phyloP scores from a whole-genome alignment of 1,140 invertebrate species.

The Trichogramma pretiosum region DNA sequence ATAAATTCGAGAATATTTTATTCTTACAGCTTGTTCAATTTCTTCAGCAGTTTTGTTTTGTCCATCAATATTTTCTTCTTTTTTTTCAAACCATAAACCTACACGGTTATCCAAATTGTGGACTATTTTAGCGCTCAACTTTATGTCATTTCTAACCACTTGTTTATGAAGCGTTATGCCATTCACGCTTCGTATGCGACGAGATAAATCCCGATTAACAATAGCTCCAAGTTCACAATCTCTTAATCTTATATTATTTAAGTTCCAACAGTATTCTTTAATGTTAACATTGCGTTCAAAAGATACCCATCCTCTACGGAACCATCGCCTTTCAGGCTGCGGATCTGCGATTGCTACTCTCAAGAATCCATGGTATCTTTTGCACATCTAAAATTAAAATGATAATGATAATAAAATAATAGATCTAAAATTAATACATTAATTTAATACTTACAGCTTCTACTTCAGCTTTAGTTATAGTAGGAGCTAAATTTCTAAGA shows the following conservation, averaged over 20 bases:
- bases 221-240: slow-evolving; percentile 91
- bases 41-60: slow-evolving; percentile 30
- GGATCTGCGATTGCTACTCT: slow-evolving; percentile 95
- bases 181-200: slow-evolving; percentile 85
- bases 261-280: slow-evolving; percentile 98
- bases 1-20: slow-evolving; percentile 3
- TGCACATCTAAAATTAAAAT: slow-evolving; percentile 67
- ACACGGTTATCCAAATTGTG: slow-evolving; percentile 83
- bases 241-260: slow-evolving; percentile 87
- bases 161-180: slow-evolving; percentile 86
- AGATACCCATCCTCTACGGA: slow-evolving; percentile 95
- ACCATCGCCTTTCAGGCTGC: slow-evolving; percentile 87
- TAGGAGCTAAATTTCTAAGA: slow-evolving; percentile 87
- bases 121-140: slow-evolving; percentile 89
- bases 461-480: slow-evolving; percentile 93
- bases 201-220: slow-evolving; percentile 86
- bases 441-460: slow-evolving; percentile 65
- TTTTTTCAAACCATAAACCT: slow-evolving; percentile 65
- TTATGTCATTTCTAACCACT: slow-evolving; percentile 86
- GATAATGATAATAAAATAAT: slow-evolving; percentile 12
- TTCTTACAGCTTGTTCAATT: slow-evolving; percentile 34
- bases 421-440: not conserved
- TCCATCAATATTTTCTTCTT: slow-evolving; percentile 31
- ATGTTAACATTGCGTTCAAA: slow-evolving; percentile 96
- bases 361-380: slow-evolving; percentile 90